Conservation (phyloP, 1,140 invertebrate genomes). For the Apocrypta bakeri region DNA sequence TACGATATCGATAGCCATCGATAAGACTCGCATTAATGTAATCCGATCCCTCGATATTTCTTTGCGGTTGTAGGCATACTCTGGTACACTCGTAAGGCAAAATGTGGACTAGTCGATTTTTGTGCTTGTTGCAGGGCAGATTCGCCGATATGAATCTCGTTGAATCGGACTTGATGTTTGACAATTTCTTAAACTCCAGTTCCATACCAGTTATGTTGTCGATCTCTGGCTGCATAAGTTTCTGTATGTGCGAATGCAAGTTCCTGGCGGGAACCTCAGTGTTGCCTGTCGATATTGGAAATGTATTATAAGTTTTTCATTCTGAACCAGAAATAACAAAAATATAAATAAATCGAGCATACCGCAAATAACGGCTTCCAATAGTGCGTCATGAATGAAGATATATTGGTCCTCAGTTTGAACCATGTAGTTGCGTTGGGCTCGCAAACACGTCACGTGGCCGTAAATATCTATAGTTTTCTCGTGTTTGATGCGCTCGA, state of each 20-base stretch:
- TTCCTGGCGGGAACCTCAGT: slow-evolving; percentile 95
- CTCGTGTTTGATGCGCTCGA: slow-evolving; percentile 95
- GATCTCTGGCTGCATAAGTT: slow-evolving; percentile 86
- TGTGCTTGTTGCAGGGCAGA: slow-evolving; percentile 97
- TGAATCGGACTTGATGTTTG: slow-evolving; percentile 95
- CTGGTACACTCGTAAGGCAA: slow-evolving; percentile 97
- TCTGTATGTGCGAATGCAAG: slow-evolving; percentile 95
- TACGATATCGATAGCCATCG: slow-evolving; percentile 93
- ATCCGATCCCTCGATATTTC: slow-evolving; percentile 96
- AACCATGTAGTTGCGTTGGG: slow-evolving; percentile 98
- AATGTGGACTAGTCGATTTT: slow-evolving; percentile 98
- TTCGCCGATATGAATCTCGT: slow-evolving; percentile 96
- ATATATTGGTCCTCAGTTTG: slow-evolving; percentile 99
- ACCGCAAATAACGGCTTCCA: slow-evolving; percentile 97
- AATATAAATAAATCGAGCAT: not conserved
- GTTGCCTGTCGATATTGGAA: slow-evolving; percentile 67
- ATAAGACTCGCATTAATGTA: slow-evolving; percentile 99
- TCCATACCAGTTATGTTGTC: slow-evolving; percentile 97
- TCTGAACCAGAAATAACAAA: too few relatives aligned
- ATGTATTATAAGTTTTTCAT: not conserved
- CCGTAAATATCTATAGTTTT: slow-evolving; percentile 99
- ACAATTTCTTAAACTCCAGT: slow-evolving; percentile 97
- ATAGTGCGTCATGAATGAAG: slow-evolving; percentile 97
- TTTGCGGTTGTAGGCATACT: slow-evolving; percentile 93
- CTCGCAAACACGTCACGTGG: slow-evolving; percentile 96